Evolutionary conservation across 2,888 invertebrate genomes (phyloP).

Genomic region (Alcis repandata): DNA sequence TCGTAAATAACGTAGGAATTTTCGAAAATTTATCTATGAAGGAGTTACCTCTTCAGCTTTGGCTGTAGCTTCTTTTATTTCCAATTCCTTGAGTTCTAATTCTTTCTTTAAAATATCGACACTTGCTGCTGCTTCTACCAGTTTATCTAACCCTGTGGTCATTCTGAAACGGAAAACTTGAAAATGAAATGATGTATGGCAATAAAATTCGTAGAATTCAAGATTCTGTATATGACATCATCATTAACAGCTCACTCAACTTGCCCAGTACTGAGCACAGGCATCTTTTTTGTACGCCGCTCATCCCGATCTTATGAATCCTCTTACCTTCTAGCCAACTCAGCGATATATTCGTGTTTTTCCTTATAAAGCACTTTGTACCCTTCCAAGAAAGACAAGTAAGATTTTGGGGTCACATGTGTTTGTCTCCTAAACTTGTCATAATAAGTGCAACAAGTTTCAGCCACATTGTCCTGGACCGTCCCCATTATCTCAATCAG

Average conservation of each 20-base stretch:
- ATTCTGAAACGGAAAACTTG: too few relatives aligned
- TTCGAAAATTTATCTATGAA: too few relatives aligned
- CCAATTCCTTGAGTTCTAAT: slow-evolving; percentile 92
- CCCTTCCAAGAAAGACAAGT: slow-evolving; percentile 93
- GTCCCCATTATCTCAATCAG: slow-evolving; percentile 94
- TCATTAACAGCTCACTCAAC: too few relatives aligned
- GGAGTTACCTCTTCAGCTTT: slow-evolving; percentile 92
- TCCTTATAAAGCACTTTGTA: slow-evolving; percentile 93
- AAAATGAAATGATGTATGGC: not conserved
- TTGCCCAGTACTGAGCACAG: too few relatives aligned
- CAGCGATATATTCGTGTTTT: slow-evolving; percentile 90
- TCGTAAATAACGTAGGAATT: too few relatives aligned
- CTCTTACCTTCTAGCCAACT: slow-evolving; percentile 88
- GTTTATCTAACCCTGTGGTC: slow-evolving; percentile 94
- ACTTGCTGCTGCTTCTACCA: slow-evolving; percentile 94
- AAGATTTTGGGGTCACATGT: slow-evolving; percentile 96
- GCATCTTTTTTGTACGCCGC: too few relatives aligned
- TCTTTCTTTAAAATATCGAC: slow-evolving; percentile 93
- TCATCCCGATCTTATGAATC: too few relatives aligned
- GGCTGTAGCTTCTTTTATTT: slow-evolving; percentile 92
- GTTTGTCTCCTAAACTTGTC: slow-evolving; percentile 93
- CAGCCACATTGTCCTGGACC: slow-evolving; percentile 93
- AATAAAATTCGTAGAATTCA: too few relatives aligned
- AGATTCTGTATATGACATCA: too few relatives aligned
- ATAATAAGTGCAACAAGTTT: slow-evolving; percentile 91